A percentile compares a stretch with the other conserved stretches of the same genome.
These are phyloP conservation scores for Onychostruthus taczanowskii DNA, from an alignment of 2,113 vertebrate genomes.

Conservation along the genomic window DNA sequence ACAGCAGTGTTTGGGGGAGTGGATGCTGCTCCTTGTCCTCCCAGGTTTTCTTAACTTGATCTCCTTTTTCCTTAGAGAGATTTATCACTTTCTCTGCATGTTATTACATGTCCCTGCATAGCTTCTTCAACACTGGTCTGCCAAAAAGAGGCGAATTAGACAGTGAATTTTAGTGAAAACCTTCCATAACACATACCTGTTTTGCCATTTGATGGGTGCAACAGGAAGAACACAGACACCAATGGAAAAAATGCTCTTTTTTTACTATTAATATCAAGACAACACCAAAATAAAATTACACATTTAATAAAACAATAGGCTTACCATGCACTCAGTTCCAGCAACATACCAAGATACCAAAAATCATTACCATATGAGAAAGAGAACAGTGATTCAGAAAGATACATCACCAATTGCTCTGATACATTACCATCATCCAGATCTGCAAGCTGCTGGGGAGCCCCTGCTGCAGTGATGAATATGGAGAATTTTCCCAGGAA, in stretches of 20 bases:
- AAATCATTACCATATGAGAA: neutral
- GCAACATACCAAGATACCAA: neutral
- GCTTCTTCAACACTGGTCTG: neutral
- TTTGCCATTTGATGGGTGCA: rapidly evolving
- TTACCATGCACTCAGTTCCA: neutral
- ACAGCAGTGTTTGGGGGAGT: neutral
- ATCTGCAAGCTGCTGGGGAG: neutral
- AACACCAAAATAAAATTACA: neutral
- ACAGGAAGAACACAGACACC: neutral
- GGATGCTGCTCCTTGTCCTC: neutral
- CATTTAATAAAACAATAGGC: neutral
- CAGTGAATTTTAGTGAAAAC: neutral
- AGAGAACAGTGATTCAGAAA: neutral
- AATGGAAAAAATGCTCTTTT: neutral
- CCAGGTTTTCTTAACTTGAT: neutral
- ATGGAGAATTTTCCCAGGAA: neutral
- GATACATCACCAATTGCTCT: neutral
- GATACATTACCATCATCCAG: neutral
- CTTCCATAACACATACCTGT: neutral
- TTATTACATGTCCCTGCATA: rapidly evolving
- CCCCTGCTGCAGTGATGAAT: rapidly evolving
- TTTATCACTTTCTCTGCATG: neutral
- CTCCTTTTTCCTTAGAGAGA: neutral
- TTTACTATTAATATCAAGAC: neutral
- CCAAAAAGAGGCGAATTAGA: neutral